Base-by-base conservation (phyloP, 2,113 vertebrate genomes). In the Anolis carolinensis region DNA sequence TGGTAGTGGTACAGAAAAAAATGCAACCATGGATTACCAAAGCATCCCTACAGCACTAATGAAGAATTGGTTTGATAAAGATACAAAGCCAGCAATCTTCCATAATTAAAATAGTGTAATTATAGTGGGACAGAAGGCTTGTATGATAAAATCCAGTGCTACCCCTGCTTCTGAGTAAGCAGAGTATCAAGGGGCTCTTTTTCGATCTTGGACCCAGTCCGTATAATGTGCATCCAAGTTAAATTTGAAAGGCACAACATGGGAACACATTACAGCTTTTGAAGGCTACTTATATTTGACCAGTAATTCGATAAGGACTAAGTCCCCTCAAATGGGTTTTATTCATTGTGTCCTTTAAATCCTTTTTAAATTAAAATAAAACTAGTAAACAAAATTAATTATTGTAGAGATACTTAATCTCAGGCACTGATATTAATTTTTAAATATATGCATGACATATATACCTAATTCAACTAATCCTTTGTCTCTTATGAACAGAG, bases 301-400 rank as follows among this genome's bases (percentile, higher is more conserved):
- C 63, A 77, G 8, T 18, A 52, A 23, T 32, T 23, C 70, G 14
- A 7, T 78, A 78, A 70, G 11, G 34, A 79, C 70, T 32, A 71
- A 50, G 23, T 5, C 10, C 39, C n/a, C 44, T 85, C 75, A 70
- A 8, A 63, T n/a, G 44, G 48, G 25, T 23, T 70, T 59, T 36
- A 70, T 70, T 71, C 16, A 32, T 55, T 78, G 55, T 85, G 83
- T 79, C 48, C 75, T 85, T 85, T 44, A 78, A 78, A 70, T 68
- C 75, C 48, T 79, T 71, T 79, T 50, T 70, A 55, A 85, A 85
- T 79, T 71, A 71, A 85, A 85, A 85, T 55, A 85, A 85, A 85
- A 78, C 59, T 23, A 85, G 83, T 79, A 79, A 79, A 79, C 83
- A 85, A 78, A 70, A 85, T 85, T 79, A 71, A 85, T 85, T 85